A percentile compares a stretch with the other conserved stretches of the same genome.
Evolutionary conservation across 2,888 invertebrate species (phyloP).

Genomic region (Ferdinandea cuprea): DNA sequence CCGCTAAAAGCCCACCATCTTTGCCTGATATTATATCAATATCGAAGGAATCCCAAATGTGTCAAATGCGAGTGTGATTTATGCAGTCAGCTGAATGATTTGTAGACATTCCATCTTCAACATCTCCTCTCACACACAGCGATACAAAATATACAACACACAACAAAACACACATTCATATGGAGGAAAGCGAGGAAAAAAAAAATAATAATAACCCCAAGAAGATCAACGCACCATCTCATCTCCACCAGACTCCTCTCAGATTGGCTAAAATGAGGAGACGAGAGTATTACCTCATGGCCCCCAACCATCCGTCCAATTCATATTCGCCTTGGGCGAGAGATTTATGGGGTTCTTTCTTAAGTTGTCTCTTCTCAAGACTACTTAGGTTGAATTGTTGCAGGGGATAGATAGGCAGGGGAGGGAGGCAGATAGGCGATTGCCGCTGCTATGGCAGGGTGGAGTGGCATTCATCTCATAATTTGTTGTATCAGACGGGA

Average conservation of each 20-base stretch:
- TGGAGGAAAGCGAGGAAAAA: constrained; percentile 22
- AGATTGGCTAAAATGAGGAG: constrained; percentile 21
- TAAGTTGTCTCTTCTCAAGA: constrained; percentile 22
- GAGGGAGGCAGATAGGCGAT: too few relatives aligned
- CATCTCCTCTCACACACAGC: constrained; percentile 40
- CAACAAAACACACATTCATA: constrained; percentile 11
- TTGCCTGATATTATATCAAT: constrained; percentile 61
- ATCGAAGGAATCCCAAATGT: constrained; percentile 79
- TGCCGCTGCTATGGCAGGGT: not conserved
- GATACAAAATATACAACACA: too few relatives aligned
- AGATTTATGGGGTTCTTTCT: constrained; percentile 46
- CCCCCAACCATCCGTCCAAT: constrained; percentile 14
- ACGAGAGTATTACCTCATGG: constrained; percentile 33
- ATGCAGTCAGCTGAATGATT: constrained; percentile 81
- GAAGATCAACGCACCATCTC: constrained; percentile 64
- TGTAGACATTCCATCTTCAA: constrained; percentile 81
- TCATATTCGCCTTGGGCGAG: constrained; percentile 46
- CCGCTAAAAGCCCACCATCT: not conserved
- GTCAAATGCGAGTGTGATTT: constrained; percentile 81
- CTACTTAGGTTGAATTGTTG: constrained; percentile 21
- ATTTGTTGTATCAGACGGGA: constrained; percentile 71
- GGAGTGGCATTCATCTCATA: constrained; percentile 56
- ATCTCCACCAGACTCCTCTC: not conserved
- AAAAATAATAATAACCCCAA: constrained; percentile 66
- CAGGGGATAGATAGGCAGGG: not conserved